phyloP scores from a whole-genome alignment of 2,888 invertebrate species.

The Trisateles emortualis region DNA sequence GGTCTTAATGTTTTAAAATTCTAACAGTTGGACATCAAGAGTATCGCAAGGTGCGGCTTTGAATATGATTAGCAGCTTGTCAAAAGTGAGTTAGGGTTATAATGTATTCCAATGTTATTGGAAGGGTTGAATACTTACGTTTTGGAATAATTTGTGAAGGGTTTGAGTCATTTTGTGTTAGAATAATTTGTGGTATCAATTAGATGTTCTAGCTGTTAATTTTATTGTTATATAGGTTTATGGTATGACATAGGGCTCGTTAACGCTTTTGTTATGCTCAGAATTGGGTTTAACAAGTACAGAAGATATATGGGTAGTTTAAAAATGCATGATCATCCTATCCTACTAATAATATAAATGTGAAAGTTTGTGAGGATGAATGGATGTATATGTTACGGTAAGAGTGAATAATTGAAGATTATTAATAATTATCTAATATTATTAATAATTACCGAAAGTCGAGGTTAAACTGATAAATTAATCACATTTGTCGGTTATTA shows the following conservation, averaged over 20 bases:
- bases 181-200: slow-evolving; percentile 41
- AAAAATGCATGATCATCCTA: no score
- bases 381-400: no score
- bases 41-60: slow-evolving; percentile 81
- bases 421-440: no score
- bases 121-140: slow-evolving; percentile 71
- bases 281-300: background rate
- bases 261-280: background rate
- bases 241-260: background rate
- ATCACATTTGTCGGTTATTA: no score
- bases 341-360: no score
- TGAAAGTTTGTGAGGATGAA: no score
- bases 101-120: slow-evolving; percentile 80
- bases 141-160: slow-evolving; percentile 33
- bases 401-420: no score
- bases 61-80: slow-evolving; percentile 87
- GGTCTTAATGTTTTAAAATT: slow-evolving; percentile 76
- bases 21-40: slow-evolving; percentile 70
- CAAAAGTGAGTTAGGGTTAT: slow-evolving; percentile 80
- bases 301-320: background rate
- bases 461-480: no score
- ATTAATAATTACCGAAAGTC: no score
- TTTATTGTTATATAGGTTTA: slow-evolving; percentile 7
- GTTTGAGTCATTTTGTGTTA: slow-evolving; percentile 31
- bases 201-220: slow-evolving; percentile 26